phyloP scores from a whole-genome alignment of 2,888 invertebrate genomes.

The Agriopis aurantiaria region DNA sequence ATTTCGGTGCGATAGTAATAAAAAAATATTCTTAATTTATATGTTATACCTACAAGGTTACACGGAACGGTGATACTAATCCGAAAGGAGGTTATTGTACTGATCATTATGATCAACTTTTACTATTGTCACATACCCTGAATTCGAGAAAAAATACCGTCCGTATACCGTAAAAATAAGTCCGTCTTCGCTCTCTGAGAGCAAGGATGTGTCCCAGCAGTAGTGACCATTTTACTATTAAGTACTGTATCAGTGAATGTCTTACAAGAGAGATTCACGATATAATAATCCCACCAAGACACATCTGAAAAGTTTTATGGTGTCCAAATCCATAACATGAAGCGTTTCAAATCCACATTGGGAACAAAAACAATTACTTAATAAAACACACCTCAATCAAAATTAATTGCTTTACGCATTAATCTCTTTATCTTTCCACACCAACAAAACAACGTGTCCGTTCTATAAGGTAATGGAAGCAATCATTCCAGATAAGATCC shows the following conservation, averaged over 20 bases:
- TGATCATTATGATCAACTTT: too few relatives aligned
- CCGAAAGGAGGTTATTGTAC: too few relatives aligned
- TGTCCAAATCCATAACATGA: conserved; percentile 62
- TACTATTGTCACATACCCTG: too few relatives aligned
- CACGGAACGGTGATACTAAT: too few relatives aligned
- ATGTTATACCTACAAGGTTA: too few relatives aligned
- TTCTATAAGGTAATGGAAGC: conserved; percentile 84
- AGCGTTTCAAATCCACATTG: conserved; percentile 76
- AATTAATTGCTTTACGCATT: conserved; percentile 86
- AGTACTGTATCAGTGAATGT: neutral
- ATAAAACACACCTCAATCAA: conserved; percentile 86
- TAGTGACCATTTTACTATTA: neutral
- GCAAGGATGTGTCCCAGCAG: too few relatives aligned
- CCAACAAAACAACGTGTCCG: conserved; percentile 81
- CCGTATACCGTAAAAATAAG: too few relatives aligned
- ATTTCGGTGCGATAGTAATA: too few relatives aligned
- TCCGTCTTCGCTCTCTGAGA: too few relatives aligned
- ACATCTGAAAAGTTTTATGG: conserved; percentile 48
- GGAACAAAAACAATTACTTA: conserved; percentile 84
- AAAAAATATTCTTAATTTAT: too few relatives aligned
- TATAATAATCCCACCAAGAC: conserved; percentile 30
- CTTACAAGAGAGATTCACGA: neutral
- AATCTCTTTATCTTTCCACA: conserved; percentile 83
- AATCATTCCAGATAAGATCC: conserved; percentile 85
- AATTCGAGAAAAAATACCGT: too few relatives aligned